phyloP scores from a whole-genome alignment of 2,888 invertebrate genomes.

The Melanophora roralis region DNA sequence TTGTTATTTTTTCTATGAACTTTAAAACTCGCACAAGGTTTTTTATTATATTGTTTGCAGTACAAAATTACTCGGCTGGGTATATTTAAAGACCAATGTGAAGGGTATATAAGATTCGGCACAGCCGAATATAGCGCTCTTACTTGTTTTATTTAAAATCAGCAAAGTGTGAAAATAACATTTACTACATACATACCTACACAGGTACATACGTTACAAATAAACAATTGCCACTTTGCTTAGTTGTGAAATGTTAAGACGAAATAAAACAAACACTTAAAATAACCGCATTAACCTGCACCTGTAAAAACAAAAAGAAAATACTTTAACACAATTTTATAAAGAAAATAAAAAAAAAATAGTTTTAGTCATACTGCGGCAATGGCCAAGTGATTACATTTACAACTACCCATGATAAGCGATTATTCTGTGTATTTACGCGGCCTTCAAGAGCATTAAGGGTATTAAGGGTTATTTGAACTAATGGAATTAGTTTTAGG shows the following conservation, averaged over 20 bases:
- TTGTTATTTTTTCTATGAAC: no score
- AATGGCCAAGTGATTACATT: not conserved
- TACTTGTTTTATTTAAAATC: not conserved
- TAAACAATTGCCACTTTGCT: constrained; percentile 6
- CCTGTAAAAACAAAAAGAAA: not conserved
- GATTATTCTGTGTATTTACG: not conserved
- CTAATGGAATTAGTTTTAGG: no score
- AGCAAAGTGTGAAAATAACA: not conserved
- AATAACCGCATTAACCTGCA: not conserved
- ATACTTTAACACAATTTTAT: constrained; percentile 6
- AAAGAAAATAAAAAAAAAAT: not conserved
- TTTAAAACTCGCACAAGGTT: no score
- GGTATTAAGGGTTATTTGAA: no score
- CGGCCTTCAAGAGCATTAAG: no score
- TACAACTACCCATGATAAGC: not conserved
- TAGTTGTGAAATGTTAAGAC: not conserved
- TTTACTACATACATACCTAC: no score
- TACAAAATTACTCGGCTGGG: no score
- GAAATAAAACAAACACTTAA: not conserved
- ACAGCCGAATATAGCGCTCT: no score
- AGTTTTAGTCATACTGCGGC: constrained; percentile 9
- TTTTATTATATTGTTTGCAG: no score
- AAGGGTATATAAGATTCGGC: no score
- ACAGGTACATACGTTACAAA: no score
- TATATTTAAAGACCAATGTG: no score